Base-by-base conservation (phyloP, 2,888 invertebrate species). In the Metellina segmentata region DNA sequence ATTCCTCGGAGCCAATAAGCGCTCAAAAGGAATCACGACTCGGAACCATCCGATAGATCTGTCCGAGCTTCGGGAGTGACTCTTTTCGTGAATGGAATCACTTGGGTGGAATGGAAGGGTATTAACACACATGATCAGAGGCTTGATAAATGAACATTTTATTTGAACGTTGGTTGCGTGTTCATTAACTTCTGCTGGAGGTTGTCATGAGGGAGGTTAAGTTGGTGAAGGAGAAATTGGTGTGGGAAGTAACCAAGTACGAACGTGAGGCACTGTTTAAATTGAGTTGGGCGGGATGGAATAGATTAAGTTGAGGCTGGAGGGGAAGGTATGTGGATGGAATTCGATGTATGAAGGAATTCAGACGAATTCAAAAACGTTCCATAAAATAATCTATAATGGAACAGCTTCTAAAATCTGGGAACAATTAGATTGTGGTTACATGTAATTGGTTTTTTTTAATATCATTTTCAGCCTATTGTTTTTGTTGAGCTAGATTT, bases 1-100 rank as follows among this genome's bases (percentile, higher is more conserved):
- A 91, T 91, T 91, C 90, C 81, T n/a, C 6, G 51, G 77, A 90
- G 49, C 85, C 81, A 79, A 82, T 71, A 69, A 81, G 75, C 49
- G n/a, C 34, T 74, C 53, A 13, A 82, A 20, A 83, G 86, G 89
- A 83, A 89, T 71, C 86, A 91, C 90, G 90, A 69, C 86, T 79
- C 78, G 19, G 79, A 51, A 78, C 79, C 72, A 34, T 20, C 16
- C 72, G 71, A 78, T 78, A 51, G 34, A 34, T 82, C 69, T 71
- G 49, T 71, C 9, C 11, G 9, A 70, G 19, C n/a, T 77, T 77
- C 16, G 2, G 34, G 83, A 72, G 72, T 87, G 70, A 20, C 77
- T 86, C 48, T 49, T 19, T 34, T 9, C 53, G 52, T 71, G 90
- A 90, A 79, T 85, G 53, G 79, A 85, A 69, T 78, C 90, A 48